Conservation (phyloP, 2,113 vertebrate species). For the Tor tambroides region DNA sequence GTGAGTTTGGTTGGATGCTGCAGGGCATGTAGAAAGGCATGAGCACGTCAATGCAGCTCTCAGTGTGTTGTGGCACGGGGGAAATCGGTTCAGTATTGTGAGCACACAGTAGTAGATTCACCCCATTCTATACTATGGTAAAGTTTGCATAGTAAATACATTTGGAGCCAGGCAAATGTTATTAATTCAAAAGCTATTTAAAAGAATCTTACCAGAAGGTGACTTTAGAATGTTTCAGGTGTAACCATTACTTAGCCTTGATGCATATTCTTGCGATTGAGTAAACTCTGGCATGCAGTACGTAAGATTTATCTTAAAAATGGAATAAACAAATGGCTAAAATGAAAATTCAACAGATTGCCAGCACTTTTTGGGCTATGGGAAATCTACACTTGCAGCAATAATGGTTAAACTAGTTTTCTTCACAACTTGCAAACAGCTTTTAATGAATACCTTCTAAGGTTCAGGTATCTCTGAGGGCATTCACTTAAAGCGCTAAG, state of each 20-base stretch:
- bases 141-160: background rate
- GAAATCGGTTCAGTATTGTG: background rate
- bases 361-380: background rate
- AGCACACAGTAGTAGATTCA: background rate
- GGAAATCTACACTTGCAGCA: background rate
- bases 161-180: background rate
- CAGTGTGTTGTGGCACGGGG: background rate
- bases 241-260: background rate
- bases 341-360: background rate
- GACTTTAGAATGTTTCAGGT: background rate
- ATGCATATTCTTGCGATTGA: background rate
- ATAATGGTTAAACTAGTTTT: conserved; percentile 19
- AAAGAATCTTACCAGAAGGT: background rate
- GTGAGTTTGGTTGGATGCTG: conserved; percentile 21
- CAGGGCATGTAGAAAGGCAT: conserved; percentile 27
- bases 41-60: conserved; percentile 17
- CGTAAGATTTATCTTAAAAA: background rate
- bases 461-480: background rate
- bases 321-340: background rate
- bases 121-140: background rate
- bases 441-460: background rate
- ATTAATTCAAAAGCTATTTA: background rate
- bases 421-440: background rate
- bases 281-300: background rate
- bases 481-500: background rate